Conservation (phyloP, 2,888 invertebrate species). For the Epicampocera succincta region DNA sequence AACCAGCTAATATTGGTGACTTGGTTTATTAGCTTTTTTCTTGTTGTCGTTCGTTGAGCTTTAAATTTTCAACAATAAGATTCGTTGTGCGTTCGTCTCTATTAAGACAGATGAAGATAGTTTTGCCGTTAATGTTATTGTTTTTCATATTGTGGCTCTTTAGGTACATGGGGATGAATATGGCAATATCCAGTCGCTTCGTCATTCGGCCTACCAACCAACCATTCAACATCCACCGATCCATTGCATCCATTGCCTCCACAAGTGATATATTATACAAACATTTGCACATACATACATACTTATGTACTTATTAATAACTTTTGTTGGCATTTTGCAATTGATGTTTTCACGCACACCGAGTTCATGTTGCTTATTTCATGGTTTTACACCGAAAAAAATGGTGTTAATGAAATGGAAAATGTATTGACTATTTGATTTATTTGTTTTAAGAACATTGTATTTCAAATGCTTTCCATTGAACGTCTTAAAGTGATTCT, state of each 20-base stretch:
- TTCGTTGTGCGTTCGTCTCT: conserved; percentile 40
- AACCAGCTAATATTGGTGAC: conserved; percentile 43
- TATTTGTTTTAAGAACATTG: not conserved
- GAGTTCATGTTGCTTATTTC: conserved; percentile 39
- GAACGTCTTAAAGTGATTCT: not conserved
- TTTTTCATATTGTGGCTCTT: conserved; percentile 41
- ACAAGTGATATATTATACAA: conserved; percentile 32
- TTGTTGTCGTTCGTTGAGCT: conserved; percentile 38
- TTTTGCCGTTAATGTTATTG: conserved; percentile 27
- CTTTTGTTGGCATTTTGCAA: conserved; percentile 53
- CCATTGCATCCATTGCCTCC: conserved; percentile 38
- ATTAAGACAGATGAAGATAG: conserved; percentile 38
- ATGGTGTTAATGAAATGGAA: not conserved
- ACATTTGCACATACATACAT: too few species aligned
- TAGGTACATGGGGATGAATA: conserved; percentile 43
- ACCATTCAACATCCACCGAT: conserved; percentile 3
- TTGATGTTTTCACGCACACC: conserved; percentile 51
- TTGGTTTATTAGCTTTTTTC: conserved; percentile 46
- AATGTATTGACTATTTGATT: not conserved
- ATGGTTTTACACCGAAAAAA: conserved; percentile 37
- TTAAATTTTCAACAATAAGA: conserved; percentile 27
- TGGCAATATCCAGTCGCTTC: conserved; percentile 30
- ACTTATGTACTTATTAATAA: conserved; percentile 33
- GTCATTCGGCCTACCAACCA: not conserved
- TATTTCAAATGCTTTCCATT: not conserved